Percentiles rank a stretch among this genome's conserved stretches.
Evolutionary conservation across 2,888 invertebrate species (phyloP).

Genomic region (Callimorpha dominula): DNA sequence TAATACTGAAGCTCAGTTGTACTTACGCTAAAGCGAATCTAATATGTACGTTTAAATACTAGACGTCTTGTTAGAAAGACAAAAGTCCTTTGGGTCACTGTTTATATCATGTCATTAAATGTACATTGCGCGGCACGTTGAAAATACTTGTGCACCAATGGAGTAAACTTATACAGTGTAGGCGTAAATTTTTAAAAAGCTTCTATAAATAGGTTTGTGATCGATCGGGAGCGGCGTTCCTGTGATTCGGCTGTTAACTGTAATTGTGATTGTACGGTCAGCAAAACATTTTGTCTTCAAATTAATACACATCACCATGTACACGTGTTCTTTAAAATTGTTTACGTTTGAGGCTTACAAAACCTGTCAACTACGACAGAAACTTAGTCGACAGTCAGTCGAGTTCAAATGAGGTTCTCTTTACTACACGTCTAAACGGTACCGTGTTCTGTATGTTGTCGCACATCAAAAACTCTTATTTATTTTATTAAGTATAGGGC

Average conservation of each 20-base stretch:
- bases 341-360: too few species aligned
- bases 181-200: constrained; percentile 16
- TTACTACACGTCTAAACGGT: too few species aligned
- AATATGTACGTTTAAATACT: neutral
- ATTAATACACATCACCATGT: too few species aligned
- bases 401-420: too few species aligned
- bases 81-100: too few species aligned
- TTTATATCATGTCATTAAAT: neutral
- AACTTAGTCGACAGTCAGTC: too few species aligned
- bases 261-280: neutral
- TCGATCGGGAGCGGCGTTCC: constrained; percentile 14
- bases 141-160: neutral
- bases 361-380: too few species aligned
- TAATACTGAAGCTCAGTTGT: neutral
- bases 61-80: neutral
- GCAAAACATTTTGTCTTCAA: neutral
- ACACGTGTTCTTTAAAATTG: too few species aligned
- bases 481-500: too few species aligned
- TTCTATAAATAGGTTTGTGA: constrained; percentile 22
- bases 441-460: too few species aligned
- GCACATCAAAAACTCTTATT: too few species aligned
- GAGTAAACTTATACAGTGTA: constrained; percentile 14
- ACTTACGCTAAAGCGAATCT: neutral
- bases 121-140: neutral
- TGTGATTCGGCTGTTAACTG: neutral